These are phyloP conservation scores for Acomys russatus DNA, from an alignment of 2,797 vertebrate species.

Conservation along the genomic window DNA sequence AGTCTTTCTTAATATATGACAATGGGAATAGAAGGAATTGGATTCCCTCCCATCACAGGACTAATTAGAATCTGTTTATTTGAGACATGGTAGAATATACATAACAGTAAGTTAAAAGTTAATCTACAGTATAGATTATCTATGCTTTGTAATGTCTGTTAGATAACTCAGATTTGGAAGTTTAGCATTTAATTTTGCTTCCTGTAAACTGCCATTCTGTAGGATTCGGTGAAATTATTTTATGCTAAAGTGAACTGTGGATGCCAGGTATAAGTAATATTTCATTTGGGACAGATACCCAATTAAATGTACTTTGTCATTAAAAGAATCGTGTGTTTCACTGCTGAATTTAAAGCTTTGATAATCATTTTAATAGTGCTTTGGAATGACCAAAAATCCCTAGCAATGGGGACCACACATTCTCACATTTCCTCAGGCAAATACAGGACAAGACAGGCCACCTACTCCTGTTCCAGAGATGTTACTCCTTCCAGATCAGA, in stretches of 20 bases:
- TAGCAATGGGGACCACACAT: constrained; percentile 76
- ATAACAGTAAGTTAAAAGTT: not conserved
- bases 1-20: constrained; percentile 49
- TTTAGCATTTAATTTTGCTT: constrained; percentile 50
- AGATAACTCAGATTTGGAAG: constrained; percentile 33
- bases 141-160: constrained; percentile 55
- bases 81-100: not conserved
- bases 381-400: constrained; percentile 82
- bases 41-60: not conserved
- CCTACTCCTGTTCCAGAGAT: constrained; percentile 74
- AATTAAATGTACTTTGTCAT: constrained; percentile 84
- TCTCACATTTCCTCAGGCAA: constrained; percentile 82
- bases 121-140: not conserved
- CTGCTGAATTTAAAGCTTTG: constrained; percentile 84
- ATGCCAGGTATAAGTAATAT: constrained; percentile 77
- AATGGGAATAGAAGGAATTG: not conserved
- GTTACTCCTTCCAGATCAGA: constrained; percentile 69
- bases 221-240: constrained; percentile 55
- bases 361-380: constrained; percentile 84
- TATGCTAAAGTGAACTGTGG: constrained; percentile 59
- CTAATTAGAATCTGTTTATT: constrained; percentile 64
- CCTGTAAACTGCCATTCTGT: constrained; percentile 3
- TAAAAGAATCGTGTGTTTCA: constrained; percentile 84
- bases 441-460: constrained; percentile 77
- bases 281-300: constrained; percentile 78